Evolutionary conservation across 2,113 vertebrate genomes (phyloP).

Genomic region (Phycodurus eques): DNA sequence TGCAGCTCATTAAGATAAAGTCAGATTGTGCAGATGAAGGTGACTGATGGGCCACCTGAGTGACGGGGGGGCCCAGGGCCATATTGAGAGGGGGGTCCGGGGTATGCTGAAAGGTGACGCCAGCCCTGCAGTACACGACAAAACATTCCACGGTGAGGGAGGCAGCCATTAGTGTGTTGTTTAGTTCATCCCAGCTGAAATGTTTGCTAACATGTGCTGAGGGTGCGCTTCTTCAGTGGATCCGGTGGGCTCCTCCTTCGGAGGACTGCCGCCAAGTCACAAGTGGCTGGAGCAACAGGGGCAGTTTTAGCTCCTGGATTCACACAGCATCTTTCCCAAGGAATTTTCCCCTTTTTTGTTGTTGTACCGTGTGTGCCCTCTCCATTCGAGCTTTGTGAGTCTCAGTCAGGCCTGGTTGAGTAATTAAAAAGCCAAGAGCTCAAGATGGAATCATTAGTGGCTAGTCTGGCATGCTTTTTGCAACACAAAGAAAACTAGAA

Average conservation of each 20-base stretch:
- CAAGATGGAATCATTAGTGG: conserved; percentile 73
- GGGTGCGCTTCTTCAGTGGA: conserved; percentile 10
- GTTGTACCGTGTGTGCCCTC: conserved; percentile 42
- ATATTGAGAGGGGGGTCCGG: conserved; percentile 14
- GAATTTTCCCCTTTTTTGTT: conserved; percentile 55
- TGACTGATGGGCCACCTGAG: conserved; percentile 65
- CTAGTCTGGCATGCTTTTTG: conserved; percentile 43
- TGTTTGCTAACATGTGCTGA: conserved; percentile 27
- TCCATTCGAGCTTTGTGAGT: conserved; percentile 64
- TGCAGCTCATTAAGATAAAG: conserved; percentile 70
- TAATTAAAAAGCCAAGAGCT: conserved; percentile 77
- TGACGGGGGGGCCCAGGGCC: conserved; percentile 61
- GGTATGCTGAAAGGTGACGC: conserved; percentile 28
- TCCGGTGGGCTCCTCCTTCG: conserved; percentile 37
- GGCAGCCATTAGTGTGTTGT: conserved; percentile 34
- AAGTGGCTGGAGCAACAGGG: conserved; percentile 55
- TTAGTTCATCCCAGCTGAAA: conserved; percentile 29
- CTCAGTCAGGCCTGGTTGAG: conserved; percentile 78
- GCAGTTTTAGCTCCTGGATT: conserved; percentile 62
- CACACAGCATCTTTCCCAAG: conserved; percentile 62
- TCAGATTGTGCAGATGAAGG: conserved; percentile 64
- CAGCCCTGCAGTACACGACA: conserved; percentile 46
- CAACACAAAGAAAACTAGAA: conserved; percentile 1
- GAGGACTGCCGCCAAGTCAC: conserved; percentile 40
- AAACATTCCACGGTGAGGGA: conserved; percentile 30